A percentile compares a stretch with the other conserved stretches of the same genome.
Conservation (phyloP, 2,797 vertebrate genomes). For the Sternotherus odoratus region DNA sequence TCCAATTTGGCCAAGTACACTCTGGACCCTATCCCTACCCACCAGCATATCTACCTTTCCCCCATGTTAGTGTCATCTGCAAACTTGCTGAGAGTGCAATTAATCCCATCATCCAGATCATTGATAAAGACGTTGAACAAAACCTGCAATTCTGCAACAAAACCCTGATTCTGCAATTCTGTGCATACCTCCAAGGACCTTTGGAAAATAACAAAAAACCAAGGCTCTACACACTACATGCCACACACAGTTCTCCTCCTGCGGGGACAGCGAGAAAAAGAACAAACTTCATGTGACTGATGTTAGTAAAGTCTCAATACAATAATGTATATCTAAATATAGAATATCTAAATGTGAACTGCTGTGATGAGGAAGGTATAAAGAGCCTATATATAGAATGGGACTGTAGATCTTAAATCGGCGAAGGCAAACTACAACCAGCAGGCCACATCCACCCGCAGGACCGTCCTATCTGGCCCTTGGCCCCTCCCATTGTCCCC, state of each 20-base stretch:
- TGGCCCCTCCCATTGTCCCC: no score
- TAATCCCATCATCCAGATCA: no score
- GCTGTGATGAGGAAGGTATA: not conserved
- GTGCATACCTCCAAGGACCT: not conserved
- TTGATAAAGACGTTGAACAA: no score
- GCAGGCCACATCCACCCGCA: no score
- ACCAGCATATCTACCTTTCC: no score
- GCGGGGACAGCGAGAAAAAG: not conserved
- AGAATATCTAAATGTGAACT: not conserved
- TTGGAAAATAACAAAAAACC: not conserved
- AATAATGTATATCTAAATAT: not conserved
- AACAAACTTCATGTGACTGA: not conserved
- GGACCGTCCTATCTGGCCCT: no score
- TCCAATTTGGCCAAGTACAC: no score
- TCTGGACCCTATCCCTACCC: no score
- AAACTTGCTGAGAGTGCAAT: no score
- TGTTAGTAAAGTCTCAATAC: not conserved
- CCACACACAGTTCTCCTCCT: not conserved
- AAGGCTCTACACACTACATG: rapidly evolving
- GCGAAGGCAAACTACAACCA: no score
- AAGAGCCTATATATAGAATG: not conserved
- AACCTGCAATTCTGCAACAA: not conserved
- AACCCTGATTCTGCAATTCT: not conserved
- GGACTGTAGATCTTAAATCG: not conserved
- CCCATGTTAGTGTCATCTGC: no score